Percentiles rank a stretch among this genome's conserved stretches.
Conservation (phyloP, 1,140 invertebrate genomes). For the Drosophila lacteicornis region DNA sequence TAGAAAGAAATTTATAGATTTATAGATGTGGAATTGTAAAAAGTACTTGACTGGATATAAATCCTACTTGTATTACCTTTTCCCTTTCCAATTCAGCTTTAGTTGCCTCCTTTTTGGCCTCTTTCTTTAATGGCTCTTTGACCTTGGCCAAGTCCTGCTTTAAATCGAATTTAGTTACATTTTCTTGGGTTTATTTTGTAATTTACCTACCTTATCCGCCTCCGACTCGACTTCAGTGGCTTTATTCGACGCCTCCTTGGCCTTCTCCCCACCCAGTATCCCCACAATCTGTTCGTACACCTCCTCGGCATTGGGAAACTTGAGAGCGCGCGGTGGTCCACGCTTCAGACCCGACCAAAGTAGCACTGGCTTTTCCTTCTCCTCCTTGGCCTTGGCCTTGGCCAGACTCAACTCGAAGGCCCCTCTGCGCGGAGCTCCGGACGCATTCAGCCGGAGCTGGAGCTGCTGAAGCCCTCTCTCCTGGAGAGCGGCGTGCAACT, state of each 20-base stretch:
- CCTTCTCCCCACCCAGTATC: conserved; percentile 2
- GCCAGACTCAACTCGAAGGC: conserved; percentile 69
- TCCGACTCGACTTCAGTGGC: neutral
- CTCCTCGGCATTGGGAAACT: conserved; percentile 63
- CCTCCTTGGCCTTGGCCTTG: conserved; percentile 20
- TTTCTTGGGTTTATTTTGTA: neutral
- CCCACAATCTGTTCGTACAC: conserved; percentile 35
- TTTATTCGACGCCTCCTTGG: conserved; percentile 5
- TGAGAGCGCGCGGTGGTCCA: conserved; percentile 69
- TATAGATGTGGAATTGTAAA: no score
- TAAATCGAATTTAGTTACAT: neutral
- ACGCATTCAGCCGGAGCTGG: conserved; percentile 65
- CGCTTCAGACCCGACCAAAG: conserved; percentile 78
- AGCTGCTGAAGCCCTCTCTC: conserved; percentile 43
- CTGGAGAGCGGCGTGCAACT: conserved; percentile 60
- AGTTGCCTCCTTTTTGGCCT: neutral
- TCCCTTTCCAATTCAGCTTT: neutral
- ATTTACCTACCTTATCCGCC: neutral
- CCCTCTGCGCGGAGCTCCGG: conserved; percentile 65
- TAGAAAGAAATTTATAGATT: neutral
- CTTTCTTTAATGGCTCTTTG: neutral
- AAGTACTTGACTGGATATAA: no score
- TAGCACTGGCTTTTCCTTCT: conserved; percentile 20
- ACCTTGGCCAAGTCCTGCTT: neutral
- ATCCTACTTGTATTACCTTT: no score